Percentiles rank a stretch among this genome's conserved stretches.
Conservation (phyloP, 1,140 invertebrate species). For the Zaprionus ghesquierei region DNA sequence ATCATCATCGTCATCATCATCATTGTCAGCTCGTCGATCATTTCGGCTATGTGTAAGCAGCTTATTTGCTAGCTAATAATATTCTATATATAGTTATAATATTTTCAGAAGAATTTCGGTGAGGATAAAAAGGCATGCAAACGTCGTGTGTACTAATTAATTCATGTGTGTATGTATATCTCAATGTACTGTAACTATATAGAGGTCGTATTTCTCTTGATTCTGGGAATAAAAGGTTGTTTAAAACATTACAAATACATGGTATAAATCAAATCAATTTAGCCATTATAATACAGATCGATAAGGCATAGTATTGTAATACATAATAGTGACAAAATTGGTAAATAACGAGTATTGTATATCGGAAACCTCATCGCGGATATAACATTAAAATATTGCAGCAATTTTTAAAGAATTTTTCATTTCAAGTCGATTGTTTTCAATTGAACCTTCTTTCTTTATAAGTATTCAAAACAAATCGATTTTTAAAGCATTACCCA, state of each 20-base stretch:
- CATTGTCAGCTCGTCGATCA: constrained; percentile 2
- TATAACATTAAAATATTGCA: constrained; percentile 17
- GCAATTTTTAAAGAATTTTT: constrained; percentile 5
- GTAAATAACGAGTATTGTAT: neutral
- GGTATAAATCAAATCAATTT: constrained; percentile 17
- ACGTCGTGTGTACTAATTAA: constrained; percentile 19
- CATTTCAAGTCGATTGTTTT: neutral
- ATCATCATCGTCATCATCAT: constrained; percentile 10
- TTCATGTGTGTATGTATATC: constrained; percentile 10
- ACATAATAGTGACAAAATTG: neutral
- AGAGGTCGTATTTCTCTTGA: neutral
- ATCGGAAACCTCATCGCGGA: constrained; percentile 20
- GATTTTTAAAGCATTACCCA: constrained; percentile 4
- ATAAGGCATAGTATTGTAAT: neutral
- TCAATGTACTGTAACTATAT: too few species aligned
- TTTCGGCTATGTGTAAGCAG: constrained; percentile 6
- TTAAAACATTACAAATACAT: constrained; percentile 11
- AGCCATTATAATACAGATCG: constrained; percentile 9
- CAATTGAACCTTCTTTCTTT: neutral
- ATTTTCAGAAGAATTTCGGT: constrained; percentile 27
- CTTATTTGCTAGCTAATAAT: constrained; percentile 20
- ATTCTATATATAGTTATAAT: constrained; percentile 4
- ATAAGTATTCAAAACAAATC: neutral
- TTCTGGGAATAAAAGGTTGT: neutral
- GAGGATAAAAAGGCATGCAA: constrained; percentile 60